These are phyloP conservation scores for Trypoxylus dichotomus DNA, from an alignment of 1,140 invertebrate species.

Conservation along the genomic window DNA sequence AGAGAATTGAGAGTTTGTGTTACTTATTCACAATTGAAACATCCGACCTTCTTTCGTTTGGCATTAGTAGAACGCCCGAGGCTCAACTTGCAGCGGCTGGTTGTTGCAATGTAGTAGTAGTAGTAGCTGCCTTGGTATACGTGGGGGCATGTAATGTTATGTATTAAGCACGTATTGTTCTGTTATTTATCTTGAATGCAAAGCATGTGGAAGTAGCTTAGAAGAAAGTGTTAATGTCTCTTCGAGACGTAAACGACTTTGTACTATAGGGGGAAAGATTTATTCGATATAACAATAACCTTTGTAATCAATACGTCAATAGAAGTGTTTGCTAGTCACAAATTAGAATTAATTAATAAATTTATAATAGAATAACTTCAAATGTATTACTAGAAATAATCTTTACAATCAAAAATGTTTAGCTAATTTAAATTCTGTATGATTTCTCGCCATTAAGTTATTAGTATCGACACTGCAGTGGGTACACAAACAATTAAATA, in stretches of 20 bases:
- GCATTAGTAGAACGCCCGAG: background rate
- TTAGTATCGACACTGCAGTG: no score
- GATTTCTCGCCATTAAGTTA: no score
- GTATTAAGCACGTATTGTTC: conserved; percentile 6
- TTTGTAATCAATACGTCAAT: no score
- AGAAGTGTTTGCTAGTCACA: no score
- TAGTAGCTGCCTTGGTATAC: background rate
- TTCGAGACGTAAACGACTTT: background rate
- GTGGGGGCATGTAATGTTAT: background rate
- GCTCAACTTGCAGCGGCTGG: background rate
- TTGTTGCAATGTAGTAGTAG: background rate
- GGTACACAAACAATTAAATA: no score
- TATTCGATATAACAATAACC: no score
- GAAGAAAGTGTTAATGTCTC: background rate
- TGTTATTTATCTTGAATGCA: background rate
- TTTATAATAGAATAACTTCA: no score
- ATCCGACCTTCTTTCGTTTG: conserved; percentile 2
- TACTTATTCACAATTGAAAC: conserved; percentile 3
- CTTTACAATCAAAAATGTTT: no score
- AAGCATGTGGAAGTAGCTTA: background rate
- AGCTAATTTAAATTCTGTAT: no score
- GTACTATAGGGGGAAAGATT: background rate
- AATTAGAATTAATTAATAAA: no score
- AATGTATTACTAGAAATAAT: no score
- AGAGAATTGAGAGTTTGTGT: background rate